A percentile compares a stretch with the other conserved stretches of the same genome.
These are phyloP conservation scores for Notamacropus eugenii DNA, from an alignment of 2,797 vertebrate genomes.

Conservation along the genomic window DNA sequence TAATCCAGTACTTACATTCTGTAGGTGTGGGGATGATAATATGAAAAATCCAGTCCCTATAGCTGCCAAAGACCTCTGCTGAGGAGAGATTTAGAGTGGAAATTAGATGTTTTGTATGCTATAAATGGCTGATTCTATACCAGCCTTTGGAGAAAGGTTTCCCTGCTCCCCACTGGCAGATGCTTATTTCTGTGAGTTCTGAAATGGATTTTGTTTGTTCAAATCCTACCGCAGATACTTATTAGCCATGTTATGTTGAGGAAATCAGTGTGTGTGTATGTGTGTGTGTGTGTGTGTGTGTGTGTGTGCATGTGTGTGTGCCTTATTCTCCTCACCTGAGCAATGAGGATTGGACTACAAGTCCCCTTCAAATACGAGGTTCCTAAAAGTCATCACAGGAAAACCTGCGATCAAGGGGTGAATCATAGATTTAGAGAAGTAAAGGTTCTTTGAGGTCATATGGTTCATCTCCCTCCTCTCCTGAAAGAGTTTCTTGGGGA, in stretches of 20 bases:
- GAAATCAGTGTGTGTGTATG: not conserved
- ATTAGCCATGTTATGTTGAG: not conserved
- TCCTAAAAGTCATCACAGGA: not conserved
- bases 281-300: not conserved
- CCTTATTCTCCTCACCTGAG: not conserved
- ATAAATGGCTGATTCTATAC: not conserved
- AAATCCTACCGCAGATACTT: not conserved
- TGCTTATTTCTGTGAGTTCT: not conserved
- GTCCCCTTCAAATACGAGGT: not conserved
- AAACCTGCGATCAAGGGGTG: not conserved
- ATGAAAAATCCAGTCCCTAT: not conserved
- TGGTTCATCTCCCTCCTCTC: not conserved
- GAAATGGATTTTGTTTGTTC: not conserved
- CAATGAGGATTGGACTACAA: not conserved
- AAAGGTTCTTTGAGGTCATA: not conserved
- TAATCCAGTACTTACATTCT: not conserved
- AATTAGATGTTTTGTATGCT: not conserved
- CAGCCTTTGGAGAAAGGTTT: no score
- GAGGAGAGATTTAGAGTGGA: not conserved
- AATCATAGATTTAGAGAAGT: not conserved
- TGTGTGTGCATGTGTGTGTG: not conserved
- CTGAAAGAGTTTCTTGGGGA: not conserved
- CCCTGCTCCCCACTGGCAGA: not conserved
- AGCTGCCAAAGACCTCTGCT: not conserved
- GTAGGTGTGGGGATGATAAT: not conserved